These are phyloP conservation scores for Microtus montanus DNA, from an alignment of 2,113 vertebrate genomes.

Conservation along the genomic window DNA sequence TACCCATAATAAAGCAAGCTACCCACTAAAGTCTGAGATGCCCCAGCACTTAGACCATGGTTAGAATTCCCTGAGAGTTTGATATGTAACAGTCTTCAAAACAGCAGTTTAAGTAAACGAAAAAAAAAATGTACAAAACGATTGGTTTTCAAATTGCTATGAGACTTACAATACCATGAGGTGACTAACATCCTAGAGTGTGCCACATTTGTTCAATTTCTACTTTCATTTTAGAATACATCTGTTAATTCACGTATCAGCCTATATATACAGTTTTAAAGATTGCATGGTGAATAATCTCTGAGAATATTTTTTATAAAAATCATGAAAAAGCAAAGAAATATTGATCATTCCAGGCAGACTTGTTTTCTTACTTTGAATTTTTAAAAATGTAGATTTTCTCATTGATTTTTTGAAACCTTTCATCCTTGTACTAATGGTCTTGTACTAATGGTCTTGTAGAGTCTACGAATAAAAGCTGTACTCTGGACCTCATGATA, in stretches of 20 bases:
- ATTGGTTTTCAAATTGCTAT: not conserved
- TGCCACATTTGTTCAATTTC: not conserved
- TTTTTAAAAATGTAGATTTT: not conserved
- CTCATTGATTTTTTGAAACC: not conserved
- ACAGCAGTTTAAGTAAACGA: not conserved
- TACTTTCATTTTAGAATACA: not conserved
- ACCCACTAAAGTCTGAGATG: not conserved
- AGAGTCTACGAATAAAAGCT: not conserved
- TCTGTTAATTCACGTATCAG: not conserved
- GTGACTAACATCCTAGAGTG: not conserved
- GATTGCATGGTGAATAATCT: not conserved
- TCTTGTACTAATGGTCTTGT: not conserved
- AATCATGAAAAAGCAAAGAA: not conserved
- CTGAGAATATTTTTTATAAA: not conserved
- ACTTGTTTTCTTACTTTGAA: not conserved
- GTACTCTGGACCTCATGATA: not conserved
- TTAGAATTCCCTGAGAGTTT: not conserved
- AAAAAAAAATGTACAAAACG: not conserved
- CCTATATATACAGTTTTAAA: not conserved
- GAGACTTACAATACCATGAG: not conserved
- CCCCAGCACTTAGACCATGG: not conserved
- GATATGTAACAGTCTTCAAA: not conserved
- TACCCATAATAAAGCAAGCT: not conserved
- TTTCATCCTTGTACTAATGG: not conserved
- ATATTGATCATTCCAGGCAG: not conserved